Base-by-base conservation (phyloP, 2,113 vertebrate genomes). In the Eidolon helvum region DNA sequence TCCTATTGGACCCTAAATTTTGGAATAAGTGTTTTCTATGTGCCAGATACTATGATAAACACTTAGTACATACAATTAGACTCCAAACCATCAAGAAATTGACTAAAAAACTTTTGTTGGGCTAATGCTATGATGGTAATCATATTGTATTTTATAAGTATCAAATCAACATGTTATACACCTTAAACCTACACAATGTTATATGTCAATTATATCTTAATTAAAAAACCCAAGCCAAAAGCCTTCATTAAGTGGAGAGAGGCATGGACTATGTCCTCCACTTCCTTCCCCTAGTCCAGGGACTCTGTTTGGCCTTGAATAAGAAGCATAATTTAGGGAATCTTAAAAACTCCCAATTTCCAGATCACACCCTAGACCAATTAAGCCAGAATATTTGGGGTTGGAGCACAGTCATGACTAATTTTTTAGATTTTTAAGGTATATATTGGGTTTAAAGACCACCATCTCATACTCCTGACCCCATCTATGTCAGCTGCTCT, bases 261-360 rank as follows among this genome's bases (percentile, higher is more conserved):
- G 7, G 24, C 45, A 16, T 82, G 38, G 38, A 33, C 38, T 59
- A 7, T 91, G 11, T 11, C 10, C 22, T 55, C 69, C 4, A 15
- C n/a, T 55, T 19, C 33, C 15, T 53, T 55, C 30, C 16, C 30
- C 30, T 24, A 4, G 33, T 16, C 24, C 7, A 26, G 38, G 24
- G 8, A 4, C 4, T 45, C 50, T 53, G n/a, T 19, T 66, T 0
- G 11, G 21, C 59, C 26, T 7, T 0, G 1, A 18, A 26, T 5
- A 18, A 40, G 22, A 86, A 57, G 22, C 33, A 19, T 40, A 66
- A 15, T 57, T 33, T 33, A 61, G 14, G 33, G 53, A 28, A 77
- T 35, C 26, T 65, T 66, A 28, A 14, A 53, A 63, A 50, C 18
- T 28, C 10, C 30, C 7, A 0, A 38, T 15, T 21, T 71, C 18